Evolutionary conservation across 2,113 vertebrate species (phyloP).

Genomic region (Chionomys nivalis): DNA sequence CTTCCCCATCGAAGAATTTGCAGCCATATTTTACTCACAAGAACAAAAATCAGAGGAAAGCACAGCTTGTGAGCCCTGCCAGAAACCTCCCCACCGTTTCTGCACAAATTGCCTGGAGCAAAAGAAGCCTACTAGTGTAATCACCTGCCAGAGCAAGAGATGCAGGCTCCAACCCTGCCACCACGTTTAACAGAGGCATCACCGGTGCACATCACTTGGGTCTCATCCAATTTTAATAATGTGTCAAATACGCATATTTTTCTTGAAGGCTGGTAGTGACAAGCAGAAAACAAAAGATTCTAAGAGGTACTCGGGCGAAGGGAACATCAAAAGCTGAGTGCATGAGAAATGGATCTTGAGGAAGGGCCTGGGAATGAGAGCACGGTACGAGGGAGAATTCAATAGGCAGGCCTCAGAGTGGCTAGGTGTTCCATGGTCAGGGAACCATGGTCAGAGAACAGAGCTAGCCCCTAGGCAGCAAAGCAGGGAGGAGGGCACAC

Average conservation of each 20-base stretch:
- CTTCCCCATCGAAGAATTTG: not conserved
- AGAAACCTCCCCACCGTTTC: not conserved
- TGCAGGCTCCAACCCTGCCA: not conserved
- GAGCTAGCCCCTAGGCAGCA: not conserved
- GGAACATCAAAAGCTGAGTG: not conserved
- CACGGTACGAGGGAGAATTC: not conserved
- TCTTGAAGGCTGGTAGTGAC: conserved; percentile 65
- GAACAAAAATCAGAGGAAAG: conserved; percentile 36
- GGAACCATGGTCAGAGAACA: not conserved
- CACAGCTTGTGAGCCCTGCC: not conserved
- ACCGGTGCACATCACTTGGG: conserved; percentile 28
- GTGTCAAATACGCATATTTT: conserved; percentile 73
- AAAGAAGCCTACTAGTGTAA: conserved; percentile 25
- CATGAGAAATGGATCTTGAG: not conserved
- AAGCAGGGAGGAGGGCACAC: not conserved
- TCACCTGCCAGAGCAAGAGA: conserved; percentile 52
- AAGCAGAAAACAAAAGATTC: conserved; percentile 72
- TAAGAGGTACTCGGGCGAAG: conserved; percentile 35
- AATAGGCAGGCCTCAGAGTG: accelerated
- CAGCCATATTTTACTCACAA: not conserved
- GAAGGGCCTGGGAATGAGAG: not conserved
- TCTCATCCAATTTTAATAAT: conserved; percentile 75
- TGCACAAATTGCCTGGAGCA: conserved; percentile 41
- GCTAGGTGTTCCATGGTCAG: not conserved
- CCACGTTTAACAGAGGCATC: conserved; percentile 60